Evolutionary conservation across 2,888 invertebrate genomes (phyloP).

Genomic region (Diaprepes abbreviatus): DNA sequence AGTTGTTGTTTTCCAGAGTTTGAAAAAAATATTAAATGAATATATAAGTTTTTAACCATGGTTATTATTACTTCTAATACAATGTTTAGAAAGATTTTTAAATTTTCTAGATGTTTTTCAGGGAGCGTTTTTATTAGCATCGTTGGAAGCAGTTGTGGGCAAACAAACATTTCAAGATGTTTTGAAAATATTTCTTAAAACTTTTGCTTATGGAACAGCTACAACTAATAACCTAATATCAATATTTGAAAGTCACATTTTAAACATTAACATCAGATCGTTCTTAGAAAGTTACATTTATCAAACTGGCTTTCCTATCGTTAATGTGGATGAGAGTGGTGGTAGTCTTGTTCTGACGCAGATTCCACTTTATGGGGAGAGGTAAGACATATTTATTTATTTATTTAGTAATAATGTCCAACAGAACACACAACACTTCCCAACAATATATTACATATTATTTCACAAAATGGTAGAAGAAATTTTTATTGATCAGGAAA

Average conservation of each 20-base stretch:
- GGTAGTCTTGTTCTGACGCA: slow-evolving; percentile 74
- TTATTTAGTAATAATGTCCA: too few relatives aligned
- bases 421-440: too few relatives aligned
- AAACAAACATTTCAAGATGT: slow-evolving; percentile 77
- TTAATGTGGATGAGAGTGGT: slow-evolving; percentile 71
- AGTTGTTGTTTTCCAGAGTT: too few relatives aligned
- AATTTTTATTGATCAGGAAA: too few relatives aligned
- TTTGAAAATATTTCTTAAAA: slow-evolving; percentile 78
- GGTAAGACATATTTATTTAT: slow-evolving; percentile 63
- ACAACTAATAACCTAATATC: slow-evolving; percentile 82
- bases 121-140: slow-evolving; percentile 85
- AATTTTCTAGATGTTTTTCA: slow-evolving; percentile 60
- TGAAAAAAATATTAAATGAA: too few relatives aligned
- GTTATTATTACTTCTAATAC: too few relatives aligned
- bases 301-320: slow-evolving; percentile 86
- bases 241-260: slow-evolving; percentile 72
- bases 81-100: not conserved
- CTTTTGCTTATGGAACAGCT: slow-evolving; percentile 79
- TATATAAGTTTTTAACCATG: too few relatives aligned
- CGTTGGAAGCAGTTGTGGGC: slow-evolving; percentile 86
- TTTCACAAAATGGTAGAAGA: too few relatives aligned
- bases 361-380: slow-evolving; percentile 56
- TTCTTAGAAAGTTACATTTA: slow-evolving; percentile 88
- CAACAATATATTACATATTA: too few relatives aligned
- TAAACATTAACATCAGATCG: slow-evolving; percentile 69